Evolutionary conservation across 2,113 vertebrate genomes (phyloP).

Genomic region (Rhinoptilus africanus): DNA sequence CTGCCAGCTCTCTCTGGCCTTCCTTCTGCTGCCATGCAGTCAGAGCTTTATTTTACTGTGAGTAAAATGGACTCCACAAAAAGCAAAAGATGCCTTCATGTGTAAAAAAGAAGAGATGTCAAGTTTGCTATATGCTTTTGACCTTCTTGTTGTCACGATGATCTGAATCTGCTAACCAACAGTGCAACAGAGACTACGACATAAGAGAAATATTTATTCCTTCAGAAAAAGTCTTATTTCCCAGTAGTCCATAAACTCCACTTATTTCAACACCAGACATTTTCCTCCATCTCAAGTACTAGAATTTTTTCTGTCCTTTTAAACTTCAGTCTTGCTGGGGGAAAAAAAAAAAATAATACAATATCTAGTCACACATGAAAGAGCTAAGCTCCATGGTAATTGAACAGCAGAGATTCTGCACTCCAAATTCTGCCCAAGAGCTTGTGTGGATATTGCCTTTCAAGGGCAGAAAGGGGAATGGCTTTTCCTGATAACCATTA

Average conservation of each 20-base stretch:
- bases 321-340: not conserved
- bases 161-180: not conserved
- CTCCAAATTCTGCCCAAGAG: constrained; percentile 35
- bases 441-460: constrained; percentile 45
- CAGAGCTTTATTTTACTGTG: not conserved
- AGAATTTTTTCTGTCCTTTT: constrained; percentile 24
- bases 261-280: not conserved
- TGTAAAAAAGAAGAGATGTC: not conserved
- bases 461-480: constrained; percentile 45
- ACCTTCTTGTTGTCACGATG: not conserved
- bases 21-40: not conserved
- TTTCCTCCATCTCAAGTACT: not conserved
- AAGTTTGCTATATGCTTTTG: not conserved
- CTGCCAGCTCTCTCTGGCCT: not conserved
- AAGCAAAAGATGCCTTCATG: not conserved
- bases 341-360: not conserved
- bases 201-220: not conserved
- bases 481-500: constrained; percentile 22
- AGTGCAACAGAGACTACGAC: not conserved
- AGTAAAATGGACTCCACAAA: not conserved
- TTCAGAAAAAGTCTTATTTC: not conserved
- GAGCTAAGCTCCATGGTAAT: constrained; percentile 60
- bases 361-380: constrained; percentile 55
- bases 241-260: not conserved
- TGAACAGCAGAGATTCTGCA: constrained; percentile 20